Percentiles rank a stretch among this genome's conserved stretches.
phyloP scores from a whole-genome alignment of 1,140 invertebrate species.

The Scylla paramamosain region DNA sequence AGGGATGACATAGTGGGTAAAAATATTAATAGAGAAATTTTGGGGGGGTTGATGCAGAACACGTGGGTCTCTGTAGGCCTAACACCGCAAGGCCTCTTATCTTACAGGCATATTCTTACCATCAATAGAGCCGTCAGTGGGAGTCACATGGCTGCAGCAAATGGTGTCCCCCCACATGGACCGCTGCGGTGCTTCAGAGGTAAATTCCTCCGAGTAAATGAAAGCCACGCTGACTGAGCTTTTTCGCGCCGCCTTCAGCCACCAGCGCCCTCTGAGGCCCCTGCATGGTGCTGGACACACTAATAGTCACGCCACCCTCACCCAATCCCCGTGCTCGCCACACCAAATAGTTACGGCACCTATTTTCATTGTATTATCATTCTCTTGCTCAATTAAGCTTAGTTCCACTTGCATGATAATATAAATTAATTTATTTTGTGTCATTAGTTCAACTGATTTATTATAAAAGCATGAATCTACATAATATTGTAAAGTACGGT shows the following conservation, averaged over 20 bases:
- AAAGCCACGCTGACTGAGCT: constrained; percentile 76
- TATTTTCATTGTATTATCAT: too few relatives aligned
- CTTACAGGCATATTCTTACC: not conserved
- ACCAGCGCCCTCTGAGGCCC: constrained; percentile 46
- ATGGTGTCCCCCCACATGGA: not conserved
- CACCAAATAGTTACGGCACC: too few relatives aligned
- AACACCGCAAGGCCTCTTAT: not conserved
- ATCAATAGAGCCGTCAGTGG: not conserved
- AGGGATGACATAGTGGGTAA: not conserved
- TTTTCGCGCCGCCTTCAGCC: constrained; percentile 69
- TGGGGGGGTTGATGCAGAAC: not conserved
- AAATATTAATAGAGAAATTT: not conserved
- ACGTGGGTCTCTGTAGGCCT: not conserved
- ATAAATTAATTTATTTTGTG: too few relatives aligned
- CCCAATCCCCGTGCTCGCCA: too few relatives aligned
- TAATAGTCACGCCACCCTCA: constrained; percentile 14
- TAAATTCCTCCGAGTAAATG: constrained; percentile 64
- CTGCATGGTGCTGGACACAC: not conserved
- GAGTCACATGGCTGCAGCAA: not conserved
- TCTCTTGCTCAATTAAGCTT: too few relatives aligned
- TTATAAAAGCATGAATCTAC: too few relatives aligned
- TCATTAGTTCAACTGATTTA: too few relatives aligned
- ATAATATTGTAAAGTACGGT: too few relatives aligned
- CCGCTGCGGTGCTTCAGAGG: not conserved
- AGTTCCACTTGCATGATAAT: too few relatives aligned